Evolutionary conservation across 2,888 invertebrate species (phyloP).

Genomic region (Salpingus planirostris): DNA sequence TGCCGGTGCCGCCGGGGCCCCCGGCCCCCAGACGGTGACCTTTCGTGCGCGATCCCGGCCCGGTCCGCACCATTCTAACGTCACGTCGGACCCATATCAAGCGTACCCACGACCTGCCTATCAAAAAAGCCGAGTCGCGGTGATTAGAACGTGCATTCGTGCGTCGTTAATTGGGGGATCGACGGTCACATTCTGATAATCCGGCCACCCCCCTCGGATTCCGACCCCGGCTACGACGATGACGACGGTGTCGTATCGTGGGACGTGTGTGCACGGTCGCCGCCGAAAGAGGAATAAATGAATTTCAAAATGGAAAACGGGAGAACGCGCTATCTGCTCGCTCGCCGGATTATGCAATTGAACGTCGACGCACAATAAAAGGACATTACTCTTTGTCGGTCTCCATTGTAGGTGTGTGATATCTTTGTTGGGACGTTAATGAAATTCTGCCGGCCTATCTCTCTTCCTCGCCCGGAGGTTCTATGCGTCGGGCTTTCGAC

Average conservation of each 20-base stretch:
- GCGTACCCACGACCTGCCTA: conserved; percentile 31
- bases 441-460: no score
- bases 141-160: no score
- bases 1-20: conserved; percentile 24
- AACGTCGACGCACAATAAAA: conserved; percentile 39
- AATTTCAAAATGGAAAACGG: conserved; percentile 38
- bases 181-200: conserved; percentile 24
- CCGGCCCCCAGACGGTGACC: conserved; percentile 25
- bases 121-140: conserved; percentile 31
- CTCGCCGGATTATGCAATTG: conserved; percentile 41
- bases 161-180: no score
- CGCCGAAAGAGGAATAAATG: conserved; percentile 34
- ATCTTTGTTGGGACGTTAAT: conserved; percentile 32
- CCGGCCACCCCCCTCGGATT: no score
- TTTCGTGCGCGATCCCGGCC: no score
- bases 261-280: no score
- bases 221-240: no score
- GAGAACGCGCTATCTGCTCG: conserved; percentile 36
- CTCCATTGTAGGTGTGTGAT: conserved; percentile 34
- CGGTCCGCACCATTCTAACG: conserved; percentile 30
- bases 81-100: conserved; percentile 41
- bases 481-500: no score
- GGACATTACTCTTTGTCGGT: conserved; percentile 37
- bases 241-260: no score
- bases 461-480: no score